Evolutionary conservation across 2,888 invertebrate genomes (phyloP).

Genomic region (Xanthostigma xanthostigma): DNA sequence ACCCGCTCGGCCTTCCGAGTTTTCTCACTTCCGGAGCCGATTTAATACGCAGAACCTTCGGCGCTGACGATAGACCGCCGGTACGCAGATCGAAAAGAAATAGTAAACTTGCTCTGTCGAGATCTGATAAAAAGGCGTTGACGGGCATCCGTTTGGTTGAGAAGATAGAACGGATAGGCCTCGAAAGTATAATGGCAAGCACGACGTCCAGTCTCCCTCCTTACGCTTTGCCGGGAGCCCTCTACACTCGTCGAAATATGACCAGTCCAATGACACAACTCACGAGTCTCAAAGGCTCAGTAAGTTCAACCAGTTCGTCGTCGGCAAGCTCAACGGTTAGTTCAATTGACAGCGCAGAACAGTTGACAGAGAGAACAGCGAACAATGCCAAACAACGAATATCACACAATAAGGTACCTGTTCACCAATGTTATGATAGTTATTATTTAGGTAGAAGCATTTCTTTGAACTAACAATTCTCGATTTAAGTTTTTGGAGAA

Average conservation of each 20-base stretch:
- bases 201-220: constrained; percentile 44
- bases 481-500: too few species aligned
- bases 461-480: too few species aligned
- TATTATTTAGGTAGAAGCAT: too few species aligned
- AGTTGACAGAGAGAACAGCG: too few species aligned
- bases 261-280: constrained; percentile 70
- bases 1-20: constrained; percentile 34
- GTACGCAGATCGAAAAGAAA: constrained; percentile 19
- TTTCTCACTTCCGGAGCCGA: constrained; percentile 50
- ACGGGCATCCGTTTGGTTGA: constrained; percentile 42
- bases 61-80: constrained; percentile 16
- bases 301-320: constrained; percentile 1
- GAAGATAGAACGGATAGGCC: constrained; percentile 51
- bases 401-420: too few species aligned
- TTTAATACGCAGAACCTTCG: constrained; percentile 44
- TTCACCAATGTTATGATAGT: too few species aligned
- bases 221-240: constrained; percentile 43
- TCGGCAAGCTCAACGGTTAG: too few species aligned
- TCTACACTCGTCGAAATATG: constrained; percentile 42
- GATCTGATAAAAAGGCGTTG: constrained; percentile 27
- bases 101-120: constrained; percentile 23
- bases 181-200: constrained; percentile 48
- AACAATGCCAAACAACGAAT: too few species aligned
- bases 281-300: constrained; percentile 48
- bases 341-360: too few species aligned